phyloP scores from a whole-genome alignment of 2,113 vertebrate species.

The Tyrannus savana region DNA sequence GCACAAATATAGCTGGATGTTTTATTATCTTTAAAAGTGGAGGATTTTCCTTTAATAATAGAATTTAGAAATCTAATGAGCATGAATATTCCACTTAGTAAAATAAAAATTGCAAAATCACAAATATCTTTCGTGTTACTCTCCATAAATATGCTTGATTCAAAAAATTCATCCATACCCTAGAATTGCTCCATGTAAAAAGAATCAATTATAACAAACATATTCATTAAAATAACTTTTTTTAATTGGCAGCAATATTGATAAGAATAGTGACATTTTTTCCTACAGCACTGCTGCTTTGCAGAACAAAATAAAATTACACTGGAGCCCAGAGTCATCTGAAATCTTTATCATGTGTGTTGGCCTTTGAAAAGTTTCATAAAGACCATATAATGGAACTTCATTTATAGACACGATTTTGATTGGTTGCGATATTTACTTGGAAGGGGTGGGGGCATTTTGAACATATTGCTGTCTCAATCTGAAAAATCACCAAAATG shows the following conservation, averaged over 20 bases:
- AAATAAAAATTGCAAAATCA: not conserved
- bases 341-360: not conserved
- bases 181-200: not conserved
- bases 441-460: not conserved
- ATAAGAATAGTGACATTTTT: not conserved
- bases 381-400: not conserved
- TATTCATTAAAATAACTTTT: not conserved
- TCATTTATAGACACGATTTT: not conserved
- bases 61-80: not conserved
- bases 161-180: not conserved
- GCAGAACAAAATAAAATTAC: not conserved
- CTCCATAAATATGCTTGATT: not conserved
- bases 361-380: not conserved
- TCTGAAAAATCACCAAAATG: not conserved
- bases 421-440: not conserved
- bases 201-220: not conserved
- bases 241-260: not conserved
- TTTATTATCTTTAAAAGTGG: not conserved
- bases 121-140: not conserved
- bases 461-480: not conserved
- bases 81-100: not conserved
- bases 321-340: not conserved
- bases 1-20: not conserved
- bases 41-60: not conserved
- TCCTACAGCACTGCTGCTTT: not conserved